These are phyloP conservation scores for Reinhardtius hippoglossoides DNA, from an alignment of 2,113 vertebrate genomes.

Conservation along the genomic window DNA sequence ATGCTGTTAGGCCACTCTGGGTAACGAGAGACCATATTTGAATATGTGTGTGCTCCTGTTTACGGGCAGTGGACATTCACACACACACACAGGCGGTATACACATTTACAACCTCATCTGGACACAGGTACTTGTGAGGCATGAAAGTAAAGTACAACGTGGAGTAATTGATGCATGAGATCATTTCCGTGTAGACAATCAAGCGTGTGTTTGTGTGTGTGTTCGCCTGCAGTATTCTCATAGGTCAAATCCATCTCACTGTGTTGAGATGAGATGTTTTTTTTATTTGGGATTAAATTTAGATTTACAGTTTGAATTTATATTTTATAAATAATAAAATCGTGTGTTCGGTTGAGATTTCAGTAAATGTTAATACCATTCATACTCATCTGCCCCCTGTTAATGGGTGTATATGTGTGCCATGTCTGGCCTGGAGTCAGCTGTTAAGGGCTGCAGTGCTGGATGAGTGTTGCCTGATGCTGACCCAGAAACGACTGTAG, in stretches of 20 bases:
- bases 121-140: neutral
- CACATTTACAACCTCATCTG: neutral
- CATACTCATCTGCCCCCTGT: constrained; percentile 17
- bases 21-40: neutral
- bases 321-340: too few relatives aligned
- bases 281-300: neutral
- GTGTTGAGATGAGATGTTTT: neutral
- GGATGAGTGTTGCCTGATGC: constrained; percentile 67
- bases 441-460: constrained; percentile 56
- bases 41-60: neutral
- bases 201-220: neutral
- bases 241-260: neutral
- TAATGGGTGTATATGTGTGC: neutral
- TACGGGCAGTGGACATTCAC: neutral
- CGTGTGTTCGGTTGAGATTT: neutral
- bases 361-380: neutral
- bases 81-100: neutral
- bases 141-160: constrained; percentile 17
- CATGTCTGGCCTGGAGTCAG: constrained; percentile 68
- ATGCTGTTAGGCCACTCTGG: constrained; percentile 7
- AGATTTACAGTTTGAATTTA: neutral
- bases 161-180: constrained; percentile 22
- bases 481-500: constrained; percentile 75
- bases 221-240: neutral
- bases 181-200: neutral